Percentiles rank a stretch among this genome's conserved stretches.
Evolutionary conservation across 2,113 vertebrate genomes (phyloP).

Genomic region (Pituophis catenifer): DNA sequence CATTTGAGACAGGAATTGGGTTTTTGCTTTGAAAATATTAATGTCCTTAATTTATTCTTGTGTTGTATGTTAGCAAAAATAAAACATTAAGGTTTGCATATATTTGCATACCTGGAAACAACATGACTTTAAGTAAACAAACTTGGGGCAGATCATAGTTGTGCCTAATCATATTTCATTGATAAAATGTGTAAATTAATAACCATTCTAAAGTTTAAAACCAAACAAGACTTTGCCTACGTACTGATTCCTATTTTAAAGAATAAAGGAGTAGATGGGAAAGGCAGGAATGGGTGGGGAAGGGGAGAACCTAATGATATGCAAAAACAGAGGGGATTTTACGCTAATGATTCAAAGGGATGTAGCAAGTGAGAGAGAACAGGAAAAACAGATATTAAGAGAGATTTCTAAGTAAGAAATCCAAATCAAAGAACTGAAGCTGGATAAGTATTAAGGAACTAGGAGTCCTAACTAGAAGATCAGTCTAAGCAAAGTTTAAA

Average conservation of each 20-base stretch:
- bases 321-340: background rate
- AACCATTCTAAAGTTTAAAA: background rate
- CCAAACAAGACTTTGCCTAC: background rate
- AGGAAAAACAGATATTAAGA: background rate
- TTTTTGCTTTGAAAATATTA: background rate
- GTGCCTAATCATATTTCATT: background rate
- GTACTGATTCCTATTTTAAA: background rate
- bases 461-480: background rate
- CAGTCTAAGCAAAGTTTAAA: background rate
- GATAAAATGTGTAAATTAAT: background rate
- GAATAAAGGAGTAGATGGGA: background rate
- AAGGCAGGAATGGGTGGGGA: background rate
- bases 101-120: background rate
- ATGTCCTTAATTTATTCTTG: background rate
- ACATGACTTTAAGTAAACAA: background rate
- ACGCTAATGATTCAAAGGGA: background rate
- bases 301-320: background rate
- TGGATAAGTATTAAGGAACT: background rate
- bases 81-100: background rate
- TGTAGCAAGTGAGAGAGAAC: background rate
- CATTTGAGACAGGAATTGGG: background rate
- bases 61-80: background rate
- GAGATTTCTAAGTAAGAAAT: background rate
- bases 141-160: background rate
- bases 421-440: background rate